Evolutionary conservation across 2,888 invertebrate genomes (phyloP).

Genomic region (Didymodactylos carnosus): DNA sequence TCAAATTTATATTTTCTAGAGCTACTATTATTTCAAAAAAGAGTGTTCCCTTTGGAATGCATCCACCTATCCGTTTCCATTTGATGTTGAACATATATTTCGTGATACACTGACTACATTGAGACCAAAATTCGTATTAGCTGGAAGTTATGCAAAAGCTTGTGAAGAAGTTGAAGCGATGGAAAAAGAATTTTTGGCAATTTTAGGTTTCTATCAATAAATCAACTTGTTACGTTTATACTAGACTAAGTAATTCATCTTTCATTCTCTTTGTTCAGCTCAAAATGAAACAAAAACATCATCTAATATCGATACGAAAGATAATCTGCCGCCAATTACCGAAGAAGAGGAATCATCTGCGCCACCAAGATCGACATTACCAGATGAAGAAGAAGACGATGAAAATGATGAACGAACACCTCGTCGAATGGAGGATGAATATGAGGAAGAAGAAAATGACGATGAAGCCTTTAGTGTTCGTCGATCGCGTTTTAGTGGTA

Average conservation of each 20-base stretch:
- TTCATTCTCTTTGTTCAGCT: no score
- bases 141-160: slow-evolving; percentile 58
- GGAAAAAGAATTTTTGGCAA: slow-evolving; percentile 30
- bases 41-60: slow-evolving; percentile 53
- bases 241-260: no score
- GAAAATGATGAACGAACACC: no score
- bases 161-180: slow-evolving; percentile 59
- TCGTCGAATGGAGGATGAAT: no score
- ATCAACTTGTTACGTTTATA: no score
- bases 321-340: not conserved
- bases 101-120: slow-evolving; percentile 61
- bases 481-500: slow-evolving; percentile 16
- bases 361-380: no score
- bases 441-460: not conserved
- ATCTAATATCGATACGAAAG: no score
- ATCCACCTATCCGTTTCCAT: slow-evolving; percentile 52
- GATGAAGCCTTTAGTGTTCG: slow-evolving; percentile 17
- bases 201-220: no score
- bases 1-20: slow-evolving; percentile 22
- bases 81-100: slow-evolving; percentile 66
- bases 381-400: not conserved
- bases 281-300: no score
- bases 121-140: slow-evolving; percentile 58
- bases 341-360: not conserved
- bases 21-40: slow-evolving; percentile 71